phyloP scores from a whole-genome alignment of 2,888 invertebrate species.

The Tachystola acroxantha region DNA sequence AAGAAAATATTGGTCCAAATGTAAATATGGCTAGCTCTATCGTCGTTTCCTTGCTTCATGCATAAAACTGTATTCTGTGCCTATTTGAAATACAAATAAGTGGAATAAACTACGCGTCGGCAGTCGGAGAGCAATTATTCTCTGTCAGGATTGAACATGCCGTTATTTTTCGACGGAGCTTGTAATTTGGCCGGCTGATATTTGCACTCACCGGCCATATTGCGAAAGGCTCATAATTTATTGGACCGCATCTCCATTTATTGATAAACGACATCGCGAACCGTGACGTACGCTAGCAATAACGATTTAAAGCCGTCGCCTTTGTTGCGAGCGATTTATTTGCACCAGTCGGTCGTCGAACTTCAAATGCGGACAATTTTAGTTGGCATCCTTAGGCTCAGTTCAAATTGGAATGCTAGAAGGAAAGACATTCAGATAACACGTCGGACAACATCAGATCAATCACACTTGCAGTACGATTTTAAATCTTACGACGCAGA shows the following conservation, averaged over 20 bases:
- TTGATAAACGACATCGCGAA: slow-evolving; percentile 45
- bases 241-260: slow-evolving; percentile 50
- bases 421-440: too few relatives aligned
- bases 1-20: too few relatives aligned
- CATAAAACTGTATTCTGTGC: slow-evolving; percentile 10
- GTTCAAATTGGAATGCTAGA: too few relatives aligned
- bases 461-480: too few relatives aligned
- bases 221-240: slow-evolving; percentile 48
- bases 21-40: too few relatives aligned
- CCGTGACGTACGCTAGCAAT: slow-evolving; percentile 29
- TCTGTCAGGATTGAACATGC: slow-evolving; percentile 38
- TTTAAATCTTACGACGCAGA: too few relatives aligned
- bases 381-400: too few relatives aligned
- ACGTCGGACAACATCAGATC: too few relatives aligned
- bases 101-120: slow-evolving; percentile 52
- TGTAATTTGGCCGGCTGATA: slow-evolving; percentile 54
- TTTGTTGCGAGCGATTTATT: slow-evolving; percentile 33
- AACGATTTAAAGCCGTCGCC: slow-evolving; percentile 35
- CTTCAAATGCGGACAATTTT: slow-evolving; percentile 4
- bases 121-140: slow-evolving; percentile 53
- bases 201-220: slow-evolving; percentile 47
- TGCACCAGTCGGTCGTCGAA: background rate
- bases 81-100: slow-evolving; percentile 48
- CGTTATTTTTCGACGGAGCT: slow-evolving; percentile 51
- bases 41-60: too few relatives aligned